Conservation (phyloP, 2,797 vertebrate species). For the Borostomias antarcticus region DNA sequence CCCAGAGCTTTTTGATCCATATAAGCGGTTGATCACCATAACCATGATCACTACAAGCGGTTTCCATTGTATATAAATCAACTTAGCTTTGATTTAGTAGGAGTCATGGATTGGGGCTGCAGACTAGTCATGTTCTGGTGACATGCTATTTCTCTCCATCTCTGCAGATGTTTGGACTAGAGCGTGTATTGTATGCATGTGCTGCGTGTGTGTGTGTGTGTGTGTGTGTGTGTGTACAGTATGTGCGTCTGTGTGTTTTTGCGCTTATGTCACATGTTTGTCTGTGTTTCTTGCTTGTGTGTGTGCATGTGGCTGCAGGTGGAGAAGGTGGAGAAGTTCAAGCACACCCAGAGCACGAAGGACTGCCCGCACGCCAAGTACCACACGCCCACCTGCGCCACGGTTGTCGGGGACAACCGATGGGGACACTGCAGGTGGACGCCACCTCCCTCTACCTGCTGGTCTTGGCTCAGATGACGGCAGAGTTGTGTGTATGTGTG, state of each 20-base stretch:
- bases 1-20: too few species aligned
- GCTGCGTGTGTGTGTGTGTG: accelerated
- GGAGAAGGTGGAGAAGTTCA: conserved; percentile 96
- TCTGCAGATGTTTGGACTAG: too few species aligned
- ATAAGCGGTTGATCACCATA: too few species aligned
- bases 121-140: background rate
- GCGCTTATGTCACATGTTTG: background rate
- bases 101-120: too few species aligned
- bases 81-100: too few species aligned
- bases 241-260: conserved; percentile 18
- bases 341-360: conserved; percentile 91
- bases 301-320: conserved; percentile 74
- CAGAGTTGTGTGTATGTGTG: conserved; percentile 42
- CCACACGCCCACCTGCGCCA: conserved; percentile 88
- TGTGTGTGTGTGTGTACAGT: too few species aligned
- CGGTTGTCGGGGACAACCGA: conserved; percentile 90
- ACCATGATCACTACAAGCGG: too few species aligned
- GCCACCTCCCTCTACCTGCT: conserved; percentile 96
- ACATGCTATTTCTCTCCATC: conserved; percentile 38
- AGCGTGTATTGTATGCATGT: conserved; percentile 1
- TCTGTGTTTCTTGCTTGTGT: background rate
- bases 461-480: conserved; percentile 96
- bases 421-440: conserved; percentile 99
- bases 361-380: conserved; percentile 98
- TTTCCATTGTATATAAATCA: too few species aligned